Percentiles rank a stretch among this genome's conserved stretches.
phyloP scores from a whole-genome alignment of 2,113 vertebrate genomes.

The Cettia cetti region DNA sequence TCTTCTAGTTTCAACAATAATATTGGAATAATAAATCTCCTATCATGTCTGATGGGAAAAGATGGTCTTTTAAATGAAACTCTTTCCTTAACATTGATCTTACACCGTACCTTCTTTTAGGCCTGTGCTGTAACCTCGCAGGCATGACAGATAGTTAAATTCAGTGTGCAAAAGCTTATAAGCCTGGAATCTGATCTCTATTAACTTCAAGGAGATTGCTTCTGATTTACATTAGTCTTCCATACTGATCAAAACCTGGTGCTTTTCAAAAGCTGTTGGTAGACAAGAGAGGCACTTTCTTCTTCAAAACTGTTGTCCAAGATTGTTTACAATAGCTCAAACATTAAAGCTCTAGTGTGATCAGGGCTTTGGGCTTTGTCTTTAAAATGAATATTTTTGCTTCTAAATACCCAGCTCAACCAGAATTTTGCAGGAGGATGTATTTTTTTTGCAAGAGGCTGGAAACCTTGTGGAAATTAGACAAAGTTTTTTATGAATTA shows the following conservation, averaged over 20 bases:
- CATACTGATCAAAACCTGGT: not conserved
- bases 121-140: conserved; percentile 10
- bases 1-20: conserved; percentile 34
- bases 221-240: conserved; percentile 5
- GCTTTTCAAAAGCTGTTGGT: not conserved
- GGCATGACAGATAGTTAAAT: conserved; percentile 56
- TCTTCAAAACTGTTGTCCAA: not conserved
- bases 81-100: conserved; percentile 56
- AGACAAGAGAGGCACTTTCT: not conserved
- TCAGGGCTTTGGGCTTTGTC: not conserved
- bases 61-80: conserved; percentile 53
- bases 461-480: not conserved
- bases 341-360: not conserved
- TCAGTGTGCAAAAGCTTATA: not conserved
- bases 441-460: not conserved
- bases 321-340: not conserved
- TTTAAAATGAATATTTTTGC: not conserved
- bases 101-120: conserved; percentile 5
- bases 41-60: conserved; percentile 60
- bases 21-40: conserved; percentile 65
- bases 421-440: not conserved
- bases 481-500: not conserved
- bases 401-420: not conserved
- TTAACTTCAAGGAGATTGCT: conserved; percentile 27
- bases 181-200: conserved; percentile 35